Base-by-base conservation (phyloP, 2,797 vertebrate genomes). In the Melanotaenia pygmaea region DNA sequence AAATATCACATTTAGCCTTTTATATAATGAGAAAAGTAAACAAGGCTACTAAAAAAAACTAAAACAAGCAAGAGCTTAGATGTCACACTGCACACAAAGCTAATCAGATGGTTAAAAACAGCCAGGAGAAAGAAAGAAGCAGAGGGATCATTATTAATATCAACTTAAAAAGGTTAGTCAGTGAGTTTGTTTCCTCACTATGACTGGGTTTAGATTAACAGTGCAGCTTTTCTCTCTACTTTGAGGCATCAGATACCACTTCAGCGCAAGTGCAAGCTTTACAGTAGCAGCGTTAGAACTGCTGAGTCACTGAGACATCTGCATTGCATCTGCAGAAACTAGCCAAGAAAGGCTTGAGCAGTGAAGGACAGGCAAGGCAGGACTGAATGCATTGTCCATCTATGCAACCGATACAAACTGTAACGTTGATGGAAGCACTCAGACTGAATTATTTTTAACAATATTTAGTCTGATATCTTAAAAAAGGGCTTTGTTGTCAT, bases 261-360 rank as follows among this genome's bases (percentile, higher is more conserved):
- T 50, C 30, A 71, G 43, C n/a, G 14, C 11, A 1, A n/a, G 14
- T 28, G 8, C 40, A 22, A 69, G 34, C 51, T 51, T 38, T 56
- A 47, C 64, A 56, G 28, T 45, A 62, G 66, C 13, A 59, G 71
- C 47, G 61, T 40, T 13, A 78, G 51, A 54, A 79, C 56, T 88
- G 88, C 87, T 59, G 88, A 87, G 86, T 92, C 87, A 89, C 74
- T 67, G 58, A 62, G 70, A 72, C 72, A 74, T 35, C 80, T 72
- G 82, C 78, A 77, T 0, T 64, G 43, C 3, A 58, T 37, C 62
- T 6, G 73, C 50, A 38, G 59, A 77, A 16, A 70, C 14, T 18
- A 75, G 72, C 53, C 43, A 59, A 51, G 30, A 67, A 38, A 57
- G 24, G 50, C 64, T 24, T 30, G 58, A 67, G 34, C 16, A 37